These are phyloP conservation scores for Xestoiulus laeticollis DNA, from an alignment of 2,888 invertebrate genomes.

Conservation along the genomic window DNA sequence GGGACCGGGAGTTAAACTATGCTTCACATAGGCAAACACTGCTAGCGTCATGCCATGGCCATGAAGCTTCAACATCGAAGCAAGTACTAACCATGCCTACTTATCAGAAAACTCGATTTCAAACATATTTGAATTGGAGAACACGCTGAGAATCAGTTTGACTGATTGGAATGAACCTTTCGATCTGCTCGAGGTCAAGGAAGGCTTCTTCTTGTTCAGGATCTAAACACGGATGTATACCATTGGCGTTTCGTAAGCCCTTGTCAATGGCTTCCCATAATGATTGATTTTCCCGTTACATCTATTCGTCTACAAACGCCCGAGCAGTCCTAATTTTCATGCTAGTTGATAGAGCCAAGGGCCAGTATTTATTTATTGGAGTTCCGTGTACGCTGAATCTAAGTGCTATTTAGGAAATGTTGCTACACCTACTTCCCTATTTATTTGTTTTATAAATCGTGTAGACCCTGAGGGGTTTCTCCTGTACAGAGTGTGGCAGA, in stretches of 20 bases:
- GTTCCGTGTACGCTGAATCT: background rate
- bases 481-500: background rate
- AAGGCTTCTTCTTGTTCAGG: background rate
- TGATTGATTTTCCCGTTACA: slow-evolving; percentile 22
- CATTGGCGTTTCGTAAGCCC: background rate
- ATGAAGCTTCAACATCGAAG: too few relatives aligned
- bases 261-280: background rate
- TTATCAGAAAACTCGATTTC: too few relatives aligned
- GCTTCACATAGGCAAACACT: too few relatives aligned
- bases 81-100: too few relatives aligned
- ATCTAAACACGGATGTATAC: background rate
- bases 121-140: too few relatives aligned
- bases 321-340: background rate
- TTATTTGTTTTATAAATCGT: background rate
- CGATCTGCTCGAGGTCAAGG: background rate
- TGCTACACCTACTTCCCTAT: background rate
- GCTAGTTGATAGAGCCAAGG: background rate
- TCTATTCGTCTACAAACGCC: background rate
- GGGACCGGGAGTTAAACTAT: too few relatives aligned
- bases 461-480: background rate
- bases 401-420: background rate
- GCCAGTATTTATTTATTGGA: slow-evolving; percentile 4
- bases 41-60: too few relatives aligned
- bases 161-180: background rate
- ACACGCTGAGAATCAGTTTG: background rate